These are phyloP conservation scores for Stomorhina lunata DNA, from an alignment of 2,888 invertebrate species.

Conservation along the genomic window DNA sequence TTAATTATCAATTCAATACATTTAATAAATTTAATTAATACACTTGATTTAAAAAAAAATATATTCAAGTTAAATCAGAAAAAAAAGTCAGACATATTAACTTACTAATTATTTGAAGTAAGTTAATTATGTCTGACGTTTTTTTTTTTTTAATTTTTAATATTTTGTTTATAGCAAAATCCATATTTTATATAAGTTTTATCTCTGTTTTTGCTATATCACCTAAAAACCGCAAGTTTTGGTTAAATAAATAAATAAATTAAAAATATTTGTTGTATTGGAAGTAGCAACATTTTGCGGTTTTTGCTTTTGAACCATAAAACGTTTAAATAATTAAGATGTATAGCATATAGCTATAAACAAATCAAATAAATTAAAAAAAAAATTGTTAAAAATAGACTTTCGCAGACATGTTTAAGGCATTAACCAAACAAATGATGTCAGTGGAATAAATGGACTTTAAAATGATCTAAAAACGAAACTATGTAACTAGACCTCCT, in stretches of 20 bases:
- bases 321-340: constrained; percentile 9
- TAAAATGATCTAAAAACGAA: not conserved
- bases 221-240: not conserved
- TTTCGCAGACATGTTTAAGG: not conserved
- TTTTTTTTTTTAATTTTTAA: too few relatives aligned
- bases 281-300: not conserved
- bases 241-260: not conserved
- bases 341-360: not conserved
- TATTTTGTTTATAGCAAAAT: too few relatives aligned
- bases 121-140: too few relatives aligned
- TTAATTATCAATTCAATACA: too few relatives aligned
- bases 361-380: not conserved
- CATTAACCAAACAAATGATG: not conserved
- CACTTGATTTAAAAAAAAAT: too few relatives aligned
- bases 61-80: too few relatives aligned
- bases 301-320: not conserved
- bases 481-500: too few relatives aligned
- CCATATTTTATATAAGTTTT: too few relatives aligned
- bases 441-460: not conserved
- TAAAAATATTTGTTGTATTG: constrained; percentile 1
- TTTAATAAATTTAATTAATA: too few relatives aligned
- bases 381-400: not conserved
- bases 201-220: too few relatives aligned
- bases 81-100: too few relatives aligned
- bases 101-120: too few relatives aligned